Percentiles rank a stretch among this genome's conserved stretches.
phyloP scores from a whole-genome alignment of 2,113 vertebrate genomes.

The Myotis lucifugus region DNA sequence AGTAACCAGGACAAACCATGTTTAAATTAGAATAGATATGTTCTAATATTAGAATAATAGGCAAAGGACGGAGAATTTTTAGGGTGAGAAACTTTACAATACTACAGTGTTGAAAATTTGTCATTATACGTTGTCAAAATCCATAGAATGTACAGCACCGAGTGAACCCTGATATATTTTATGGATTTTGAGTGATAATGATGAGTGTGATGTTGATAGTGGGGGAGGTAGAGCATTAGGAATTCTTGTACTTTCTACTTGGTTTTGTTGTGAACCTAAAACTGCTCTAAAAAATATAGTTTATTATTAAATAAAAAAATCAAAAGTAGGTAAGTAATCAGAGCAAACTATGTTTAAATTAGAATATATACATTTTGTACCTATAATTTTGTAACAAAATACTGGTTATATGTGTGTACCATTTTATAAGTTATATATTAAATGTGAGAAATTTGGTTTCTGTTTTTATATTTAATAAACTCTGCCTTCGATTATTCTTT shows the following conservation, averaged over 20 bases:
- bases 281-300: not conserved
- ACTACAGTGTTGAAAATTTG: not conserved
- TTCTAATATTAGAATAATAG: not conserved
- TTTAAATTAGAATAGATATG: not conserved
- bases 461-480: slow-evolving; percentile 36
- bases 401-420: not conserved
- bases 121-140: not conserved
- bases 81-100: not conserved
- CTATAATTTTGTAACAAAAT: not conserved
- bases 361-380: not conserved
- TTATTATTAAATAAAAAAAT: not conserved
- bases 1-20: not conserved
- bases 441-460: slow-evolving; percentile 39
- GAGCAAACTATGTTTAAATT: not conserved
- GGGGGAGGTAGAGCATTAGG: not conserved
- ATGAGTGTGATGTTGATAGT: not conserved
- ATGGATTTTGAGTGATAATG: not conserved
- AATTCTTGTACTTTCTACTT: not conserved
- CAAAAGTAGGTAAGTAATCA: not conserved
- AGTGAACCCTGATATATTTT: not conserved
- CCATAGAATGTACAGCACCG: not conserved
- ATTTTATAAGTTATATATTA: slow-evolving; percentile 17
- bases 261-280: slow-evolving; percentile 7
- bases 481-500: not conserved
- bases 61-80: not conserved